A percentile compares a stretch with the other conserved stretches of the same genome.
phyloP scores from a whole-genome alignment of 2,888 invertebrate genomes.

The Campopleginae sp. region DNA sequence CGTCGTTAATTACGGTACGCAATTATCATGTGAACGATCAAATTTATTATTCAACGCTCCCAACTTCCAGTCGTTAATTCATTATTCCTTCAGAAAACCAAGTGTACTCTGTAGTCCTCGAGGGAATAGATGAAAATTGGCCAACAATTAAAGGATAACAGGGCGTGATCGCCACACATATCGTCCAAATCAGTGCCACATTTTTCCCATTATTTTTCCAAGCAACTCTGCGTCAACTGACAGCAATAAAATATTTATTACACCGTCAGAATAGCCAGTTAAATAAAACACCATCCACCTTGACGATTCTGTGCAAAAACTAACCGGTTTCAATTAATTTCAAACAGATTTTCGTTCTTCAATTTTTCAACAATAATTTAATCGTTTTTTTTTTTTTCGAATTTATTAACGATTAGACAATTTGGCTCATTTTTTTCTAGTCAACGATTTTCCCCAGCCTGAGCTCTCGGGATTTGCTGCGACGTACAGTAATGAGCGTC shows the following conservation, averaged over 20 bases:
- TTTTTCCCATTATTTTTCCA: background rate
- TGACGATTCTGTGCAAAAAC: background rate
- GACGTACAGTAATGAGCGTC: background rate
- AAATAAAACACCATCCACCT: background rate
- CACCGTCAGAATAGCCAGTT: background rate
- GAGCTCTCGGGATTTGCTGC: background rate
- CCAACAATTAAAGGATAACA: background rate
- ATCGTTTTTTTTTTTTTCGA: background rate
- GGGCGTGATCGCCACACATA: slow-evolving; percentile 1
- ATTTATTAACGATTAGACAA: background rate
- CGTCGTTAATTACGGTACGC: background rate
- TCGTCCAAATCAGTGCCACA: background rate
- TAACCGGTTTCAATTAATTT: background rate
- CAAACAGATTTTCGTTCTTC: background rate
- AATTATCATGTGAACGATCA: background rate
- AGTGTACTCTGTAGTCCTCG: background rate
- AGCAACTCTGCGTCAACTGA: background rate
- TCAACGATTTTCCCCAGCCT: background rate
- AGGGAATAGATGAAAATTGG: background rate
- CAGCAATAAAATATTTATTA: background rate
- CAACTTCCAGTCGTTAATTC: background rate
- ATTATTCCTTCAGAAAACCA: background rate
- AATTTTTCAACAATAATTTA: background rate
- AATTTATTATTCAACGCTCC: background rate
- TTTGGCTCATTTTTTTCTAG: background rate